phyloP scores from a whole-genome alignment of 2,113 vertebrate genomes.

The Hippocampus abdominalis region DNA sequence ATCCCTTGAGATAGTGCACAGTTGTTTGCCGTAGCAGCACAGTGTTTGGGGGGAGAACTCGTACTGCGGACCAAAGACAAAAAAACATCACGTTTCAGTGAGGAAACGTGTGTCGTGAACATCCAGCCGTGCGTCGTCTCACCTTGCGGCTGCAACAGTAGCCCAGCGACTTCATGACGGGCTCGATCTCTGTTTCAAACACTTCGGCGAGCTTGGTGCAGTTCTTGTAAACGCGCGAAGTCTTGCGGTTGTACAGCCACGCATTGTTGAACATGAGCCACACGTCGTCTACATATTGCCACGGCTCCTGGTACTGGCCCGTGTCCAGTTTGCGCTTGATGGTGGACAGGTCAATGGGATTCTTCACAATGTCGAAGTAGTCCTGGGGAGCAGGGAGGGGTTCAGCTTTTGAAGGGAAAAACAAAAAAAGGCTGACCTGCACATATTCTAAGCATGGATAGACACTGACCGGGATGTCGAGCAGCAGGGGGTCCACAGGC shows the following conservation, averaged over 20 bases:
- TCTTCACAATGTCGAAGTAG: constrained; percentile 98
- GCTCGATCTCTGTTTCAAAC: constrained; percentile 95
- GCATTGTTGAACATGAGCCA: constrained; percentile 99
- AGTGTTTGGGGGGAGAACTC: constrained; percentile 98
- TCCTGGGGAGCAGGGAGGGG: constrained; percentile 73
- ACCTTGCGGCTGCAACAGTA: constrained; percentile 99
- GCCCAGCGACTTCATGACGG: constrained; percentile 94
- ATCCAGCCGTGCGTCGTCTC: constrained; percentile 11
- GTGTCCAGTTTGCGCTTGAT: constrained; percentile 97
- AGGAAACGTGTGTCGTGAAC: neutral
- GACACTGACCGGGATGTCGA: constrained; percentile 92
- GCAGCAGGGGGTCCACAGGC: constrained; percentile 90
- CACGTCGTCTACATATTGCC: constrained; percentile 97
- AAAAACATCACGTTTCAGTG: neutral
- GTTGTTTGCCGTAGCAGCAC: constrained; percentile 97
- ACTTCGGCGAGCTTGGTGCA: constrained; percentile 97
- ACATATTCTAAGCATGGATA: neutral
- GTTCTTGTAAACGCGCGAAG: constrained; percentile 96
- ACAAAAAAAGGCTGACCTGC: neutral
- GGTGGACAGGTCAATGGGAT: constrained; percentile 94
- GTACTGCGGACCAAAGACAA: constrained; percentile 77
- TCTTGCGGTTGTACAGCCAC: constrained; percentile 98
- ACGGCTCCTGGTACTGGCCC: constrained; percentile 96
- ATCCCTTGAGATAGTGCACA: constrained; percentile 96
- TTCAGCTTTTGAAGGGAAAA: neutral